Base-by-base conservation (phyloP, 2,113 vertebrate genomes). In the Ondatra zibethicus region DNA sequence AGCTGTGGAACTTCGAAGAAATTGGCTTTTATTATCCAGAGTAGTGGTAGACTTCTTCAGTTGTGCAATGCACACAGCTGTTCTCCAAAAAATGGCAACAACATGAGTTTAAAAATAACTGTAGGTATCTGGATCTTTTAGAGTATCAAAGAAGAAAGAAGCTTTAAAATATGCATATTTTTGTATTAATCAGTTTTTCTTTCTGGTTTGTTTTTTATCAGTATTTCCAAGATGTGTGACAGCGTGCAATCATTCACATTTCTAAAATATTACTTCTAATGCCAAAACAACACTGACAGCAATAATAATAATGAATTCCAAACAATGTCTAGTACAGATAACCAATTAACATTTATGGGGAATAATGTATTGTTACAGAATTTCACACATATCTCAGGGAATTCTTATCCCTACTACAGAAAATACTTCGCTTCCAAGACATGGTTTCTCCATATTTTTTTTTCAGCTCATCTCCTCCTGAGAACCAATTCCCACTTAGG, bases 291-390 rank as follows among this genome's bases (percentile, higher is more conserved):
- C 21, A 73, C 80, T 47, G 39, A 29, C 4, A 86, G 27, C 17
- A 81, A 52, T 12, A 90, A 70, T 91, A 16, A 29, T 91, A 84
- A 88, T 85, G 8, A 91, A 81, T 88, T 29, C 1, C 76, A 88
- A 92, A 50, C 36, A 52, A 63, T 36, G 55, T 94, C 81, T 92
- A 91, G 33, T 80, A 89, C 14, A 82, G 80, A 89, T 77, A 75
- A 0, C 3, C 13, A 82, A 82, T 65, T 94, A 73, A 45, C 31
- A 88, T 80, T 63, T 95, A 21, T 75, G 36, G 23, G 11, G 11
- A 73, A 94, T 3, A 95, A 45, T 68, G 47, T 65, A 76, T 93
- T 70, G 58, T 91, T 75, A 87, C 21, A 96, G 73, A 90, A 77
- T 16, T 93, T 92, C 61, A 45, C 92, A 66, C 3, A 29, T 86